These are phyloP conservation scores for Syrmaticus mikado DNA, from an alignment of 2,113 vertebrate genomes.

Conservation along the genomic window DNA sequence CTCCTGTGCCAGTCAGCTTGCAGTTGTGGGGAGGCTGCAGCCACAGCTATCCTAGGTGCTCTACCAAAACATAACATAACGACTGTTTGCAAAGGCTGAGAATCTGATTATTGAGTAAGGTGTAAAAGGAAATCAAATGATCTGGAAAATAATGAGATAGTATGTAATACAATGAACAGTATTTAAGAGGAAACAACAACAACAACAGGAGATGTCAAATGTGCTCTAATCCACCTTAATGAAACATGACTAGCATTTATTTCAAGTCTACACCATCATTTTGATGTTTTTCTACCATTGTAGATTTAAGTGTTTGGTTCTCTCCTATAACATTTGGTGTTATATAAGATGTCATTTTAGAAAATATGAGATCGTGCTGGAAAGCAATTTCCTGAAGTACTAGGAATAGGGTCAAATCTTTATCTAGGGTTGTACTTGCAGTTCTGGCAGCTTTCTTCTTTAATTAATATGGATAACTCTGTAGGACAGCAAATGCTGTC, in stretches of 20 bases:
- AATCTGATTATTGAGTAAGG: not conserved
- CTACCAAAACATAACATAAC: not conserved
- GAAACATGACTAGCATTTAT: conserved; percentile 10
- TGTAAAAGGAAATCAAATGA: not conserved
- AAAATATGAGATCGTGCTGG: conserved; percentile 42
- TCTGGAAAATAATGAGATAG: not conserved
- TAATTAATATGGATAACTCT: conserved; percentile 44
- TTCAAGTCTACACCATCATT: not conserved
- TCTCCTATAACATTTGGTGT: conserved; percentile 21
- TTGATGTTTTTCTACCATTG: not conserved
- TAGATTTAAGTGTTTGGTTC: conserved; percentile 27
- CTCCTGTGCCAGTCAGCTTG: not conserved
- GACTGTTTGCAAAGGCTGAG: not conserved
- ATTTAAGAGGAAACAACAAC: not conserved
- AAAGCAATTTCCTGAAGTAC: conserved; percentile 69
- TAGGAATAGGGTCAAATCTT: not conserved
- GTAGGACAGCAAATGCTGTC: not conserved
- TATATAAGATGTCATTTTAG: conserved; percentile 55
- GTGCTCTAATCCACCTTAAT: not conserved
- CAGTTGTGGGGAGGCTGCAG: not conserved
- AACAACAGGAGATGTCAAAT: not conserved
- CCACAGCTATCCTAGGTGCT: not conserved
- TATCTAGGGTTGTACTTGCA: conserved; percentile 39
- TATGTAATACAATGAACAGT: not conserved
- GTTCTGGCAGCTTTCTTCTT: conserved; percentile 39